Conservation (phyloP, 2,113 vertebrate genomes). For the Psilopsiagon aurifrons region DNA sequence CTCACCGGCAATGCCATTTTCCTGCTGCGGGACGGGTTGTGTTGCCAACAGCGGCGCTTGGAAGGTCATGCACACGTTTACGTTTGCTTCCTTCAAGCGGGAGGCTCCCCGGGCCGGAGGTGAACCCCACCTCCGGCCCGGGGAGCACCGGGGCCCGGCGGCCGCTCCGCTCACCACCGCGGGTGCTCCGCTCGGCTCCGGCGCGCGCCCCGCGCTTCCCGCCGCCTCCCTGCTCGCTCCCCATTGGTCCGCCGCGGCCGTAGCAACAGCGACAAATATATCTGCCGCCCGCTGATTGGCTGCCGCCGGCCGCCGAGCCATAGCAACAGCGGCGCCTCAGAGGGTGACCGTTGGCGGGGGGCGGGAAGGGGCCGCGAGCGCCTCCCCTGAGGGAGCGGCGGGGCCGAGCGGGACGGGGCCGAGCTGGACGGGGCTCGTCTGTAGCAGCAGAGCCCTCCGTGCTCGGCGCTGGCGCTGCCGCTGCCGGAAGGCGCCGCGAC, state of each 20-base stretch:
- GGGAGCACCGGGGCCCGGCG: accelerated
- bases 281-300: slow-evolving; percentile 54
- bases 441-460: no score
- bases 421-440: no score
- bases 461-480: not conserved
- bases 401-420: no score
- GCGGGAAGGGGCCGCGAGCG: not conserved
- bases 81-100: accelerated
- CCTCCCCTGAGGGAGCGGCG: not conserved
- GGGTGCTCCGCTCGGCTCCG: not conserved
- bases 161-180: not conserved
- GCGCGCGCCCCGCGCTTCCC: not conserved
- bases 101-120: no score
- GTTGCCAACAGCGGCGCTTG: accelerated
- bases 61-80: accelerated
- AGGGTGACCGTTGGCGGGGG: not conserved
- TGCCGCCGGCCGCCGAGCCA: slow-evolving; percentile 16
- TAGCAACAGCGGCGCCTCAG: slow-evolving; percentile 62
- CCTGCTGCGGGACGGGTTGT: accelerated
- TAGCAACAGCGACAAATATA: slow-evolving; percentile 71
- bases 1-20: not conserved
- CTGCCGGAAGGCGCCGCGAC: not conserved
- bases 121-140: accelerated
- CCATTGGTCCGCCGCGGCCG: slow-evolving; percentile 36
- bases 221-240: not conserved